phyloP scores from a whole-genome alignment of 2,888 invertebrate genomes.

The Criorhina ranunculi region DNA sequence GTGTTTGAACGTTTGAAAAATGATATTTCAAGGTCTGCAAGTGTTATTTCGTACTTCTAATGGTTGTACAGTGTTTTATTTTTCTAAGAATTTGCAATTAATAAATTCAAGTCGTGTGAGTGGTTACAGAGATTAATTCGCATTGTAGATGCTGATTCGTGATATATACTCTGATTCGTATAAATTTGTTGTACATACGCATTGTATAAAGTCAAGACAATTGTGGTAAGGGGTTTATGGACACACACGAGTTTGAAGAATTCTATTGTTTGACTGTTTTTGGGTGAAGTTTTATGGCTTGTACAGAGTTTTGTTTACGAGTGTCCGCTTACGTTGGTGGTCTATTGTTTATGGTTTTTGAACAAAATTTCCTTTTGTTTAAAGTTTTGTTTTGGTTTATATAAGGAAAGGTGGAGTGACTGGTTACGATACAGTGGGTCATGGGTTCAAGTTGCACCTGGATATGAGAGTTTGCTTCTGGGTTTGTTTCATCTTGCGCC shows the following conservation, averaged over 20 bases:
- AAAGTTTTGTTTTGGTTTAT: neutral
- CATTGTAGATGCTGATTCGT: neutral
- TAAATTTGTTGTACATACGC: neutral
- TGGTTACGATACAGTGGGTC: constrained; percentile 1
- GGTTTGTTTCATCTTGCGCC: neutral
- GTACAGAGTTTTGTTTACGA: neutral
- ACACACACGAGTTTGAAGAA: neutral
- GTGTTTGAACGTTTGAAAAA: neutral
- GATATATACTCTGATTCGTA: constrained; percentile 1
- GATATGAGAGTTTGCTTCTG: neutral
- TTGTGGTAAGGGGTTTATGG: neutral
- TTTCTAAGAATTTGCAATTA: constrained; percentile 56
- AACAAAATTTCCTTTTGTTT: constrained; percentile 2
- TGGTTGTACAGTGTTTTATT: constrained; percentile 2
- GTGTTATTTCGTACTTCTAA: constrained; percentile 63
- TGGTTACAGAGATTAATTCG: neutral
- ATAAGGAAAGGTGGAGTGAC: neutral
- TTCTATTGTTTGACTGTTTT: constrained; percentile 26
- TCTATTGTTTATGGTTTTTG: constrained; percentile 37
- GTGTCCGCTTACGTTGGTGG: constrained; percentile 41
- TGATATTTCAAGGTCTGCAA: constrained; percentile 67
- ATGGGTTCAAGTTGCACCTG: constrained; percentile 15
- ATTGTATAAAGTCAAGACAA: neutral
- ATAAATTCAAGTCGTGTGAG: constrained; percentile 34
- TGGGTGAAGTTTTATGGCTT: constrained; percentile 22